Evolutionary conservation across 2,888 invertebrate species (phyloP).

Genomic region (Tenthredo scrophulariae): DNA sequence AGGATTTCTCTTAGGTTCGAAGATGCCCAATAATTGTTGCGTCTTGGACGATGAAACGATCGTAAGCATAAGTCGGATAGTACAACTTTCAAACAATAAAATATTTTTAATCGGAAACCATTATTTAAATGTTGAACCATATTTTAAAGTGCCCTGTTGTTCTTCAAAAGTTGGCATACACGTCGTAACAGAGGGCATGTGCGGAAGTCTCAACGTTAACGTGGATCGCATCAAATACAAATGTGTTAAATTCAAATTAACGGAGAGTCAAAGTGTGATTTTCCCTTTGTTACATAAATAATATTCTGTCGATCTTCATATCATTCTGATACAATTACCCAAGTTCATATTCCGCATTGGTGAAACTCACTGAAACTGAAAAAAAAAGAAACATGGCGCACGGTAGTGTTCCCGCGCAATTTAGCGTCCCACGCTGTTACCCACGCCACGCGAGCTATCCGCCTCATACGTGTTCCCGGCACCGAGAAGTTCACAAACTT

Average conservation of each 20-base stretch:
- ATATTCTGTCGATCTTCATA: background rate
- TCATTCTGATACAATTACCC: background rate
- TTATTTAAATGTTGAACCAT: no score
- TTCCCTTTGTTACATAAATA: conserved; percentile 3
- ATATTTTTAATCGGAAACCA: no score
- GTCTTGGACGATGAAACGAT: no score
- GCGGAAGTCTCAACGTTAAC: no score
- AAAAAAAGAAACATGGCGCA: background rate
- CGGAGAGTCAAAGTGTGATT: background rate
- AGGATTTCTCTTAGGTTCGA: no score
- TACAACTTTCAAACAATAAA: no score
- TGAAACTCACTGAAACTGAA: background rate
- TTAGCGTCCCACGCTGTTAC: background rate
- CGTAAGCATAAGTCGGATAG: no score
- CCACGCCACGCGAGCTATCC: background rate
- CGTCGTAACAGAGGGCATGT: no score
- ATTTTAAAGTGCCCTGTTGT: no score
- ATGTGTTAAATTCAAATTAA: background rate
- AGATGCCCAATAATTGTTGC: no score
- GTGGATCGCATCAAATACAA: conserved; percentile 10
- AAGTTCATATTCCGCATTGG: background rate
- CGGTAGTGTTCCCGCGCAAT: background rate
- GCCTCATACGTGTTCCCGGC: background rate
- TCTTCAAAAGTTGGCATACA: no score
- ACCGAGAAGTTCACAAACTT: background rate